Base-by-base conservation (phyloP, 2,888 invertebrate genomes). In the Cecidostiba fungosa region DNA sequence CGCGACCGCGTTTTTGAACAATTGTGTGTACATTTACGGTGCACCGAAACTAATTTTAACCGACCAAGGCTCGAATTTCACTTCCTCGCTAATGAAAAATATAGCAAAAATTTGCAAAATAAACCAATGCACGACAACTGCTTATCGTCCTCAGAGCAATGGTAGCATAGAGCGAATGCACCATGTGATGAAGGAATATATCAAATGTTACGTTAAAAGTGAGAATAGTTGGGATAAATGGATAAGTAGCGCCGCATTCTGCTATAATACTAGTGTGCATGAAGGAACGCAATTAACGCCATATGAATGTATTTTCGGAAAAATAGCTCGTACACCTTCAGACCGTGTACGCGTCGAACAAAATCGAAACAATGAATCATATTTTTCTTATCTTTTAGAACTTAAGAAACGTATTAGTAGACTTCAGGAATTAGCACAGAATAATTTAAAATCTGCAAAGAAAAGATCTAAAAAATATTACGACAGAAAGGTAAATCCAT, bases 11-110 rank as follows among this genome's bases (percentile, higher is more conserved):
- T 29, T 84, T 19, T 3, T 84, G 23, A 74, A 84, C 8, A 39
- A 69, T 14, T 66, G 74, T 0, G 26, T 80, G 0, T 84, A 54
- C n/a, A 16, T 62, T 0, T 77, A 69, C 72, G 77, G 83, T 0
- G 6, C 78, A 1, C 84, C 84, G 1, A 3, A 19, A 16, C n/a
- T 73, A 1, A 73, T 84, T 6, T 4, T 84, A 14, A 84, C 78
- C 2, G 84, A 84, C 29, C 84, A 84, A 50, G 78, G 47, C 6
- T 73, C 78, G 3, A 73, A 72, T 47, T 84, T 84, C 32, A 84
- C 62, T 0, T 66, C 66, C 0, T 72, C 59, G 0, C 19, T 84
- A 14, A 43, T 84, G 23, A 84, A 74, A 66, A 72, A 78, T 19
- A 26, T 84, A 6, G 23, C 77, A 0, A 77, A 72, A 32, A 3